These are phyloP conservation scores for Rhynchotus rufescens DNA, from an alignment of 2,797 vertebrate species.

Conservation along the genomic window DNA sequence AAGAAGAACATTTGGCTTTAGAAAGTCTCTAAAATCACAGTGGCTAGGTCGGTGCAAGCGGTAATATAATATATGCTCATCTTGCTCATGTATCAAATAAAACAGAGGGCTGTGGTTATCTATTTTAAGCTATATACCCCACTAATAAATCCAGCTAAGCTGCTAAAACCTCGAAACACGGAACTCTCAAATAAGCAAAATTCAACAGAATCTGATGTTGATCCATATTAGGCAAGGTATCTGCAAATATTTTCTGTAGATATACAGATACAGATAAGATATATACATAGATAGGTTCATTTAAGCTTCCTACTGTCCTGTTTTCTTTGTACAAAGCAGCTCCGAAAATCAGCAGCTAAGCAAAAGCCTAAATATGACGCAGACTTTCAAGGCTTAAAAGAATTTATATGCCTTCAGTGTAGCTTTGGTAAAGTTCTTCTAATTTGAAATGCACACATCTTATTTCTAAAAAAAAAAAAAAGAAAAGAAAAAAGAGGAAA, in stretches of 20 bases:
- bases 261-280: background rate
- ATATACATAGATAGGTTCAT: background rate
- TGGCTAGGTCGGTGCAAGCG: background rate
- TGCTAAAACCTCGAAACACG: background rate
- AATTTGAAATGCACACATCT: background rate
- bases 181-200: background rate
- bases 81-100: background rate
- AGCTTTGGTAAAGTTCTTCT: background rate
- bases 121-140: background rate
- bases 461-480: background rate
- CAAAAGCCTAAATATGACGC: background rate
- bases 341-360: background rate
- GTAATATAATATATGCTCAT: background rate
- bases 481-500: background rate
- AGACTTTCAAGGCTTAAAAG: background rate
- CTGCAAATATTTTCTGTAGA: background rate
- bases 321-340: background rate
- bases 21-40: background rate
- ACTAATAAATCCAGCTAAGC: background rate
- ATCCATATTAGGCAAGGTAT: background rate
- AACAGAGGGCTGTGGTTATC: background rate
- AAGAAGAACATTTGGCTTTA: background rate
- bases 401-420: background rate
- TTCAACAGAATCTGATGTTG: background rate
- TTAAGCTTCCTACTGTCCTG: background rate